phyloP scores from a whole-genome alignment of 1,140 invertebrate species.

The Armadillidium nasatum region DNA sequence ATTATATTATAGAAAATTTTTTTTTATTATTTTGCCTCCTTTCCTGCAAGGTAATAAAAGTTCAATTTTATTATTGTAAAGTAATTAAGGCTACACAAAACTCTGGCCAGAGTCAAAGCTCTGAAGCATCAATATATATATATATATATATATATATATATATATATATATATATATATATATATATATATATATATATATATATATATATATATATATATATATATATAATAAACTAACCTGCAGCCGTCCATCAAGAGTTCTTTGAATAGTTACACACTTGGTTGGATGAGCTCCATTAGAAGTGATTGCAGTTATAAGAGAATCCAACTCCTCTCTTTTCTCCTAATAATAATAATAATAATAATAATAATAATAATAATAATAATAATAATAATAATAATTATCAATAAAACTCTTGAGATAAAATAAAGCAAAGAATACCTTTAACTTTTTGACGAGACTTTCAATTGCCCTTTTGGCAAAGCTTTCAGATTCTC shows the following conservation, averaged over 20 bases:
- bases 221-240: conserved; percentile 52
- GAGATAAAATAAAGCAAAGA: too few relatives aligned
- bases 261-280: conserved; percentile 98
- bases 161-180: conserved; percentile 17
- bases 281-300: conserved; percentile 95
- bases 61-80: too few relatives aligned
- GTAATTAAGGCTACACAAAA: too few relatives aligned
- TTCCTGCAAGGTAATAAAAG: too few relatives aligned
- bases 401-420: too few relatives aligned
- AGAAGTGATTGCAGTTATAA: conserved; percentile 97
- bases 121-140: too few relatives aligned
- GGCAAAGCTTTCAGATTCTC: conserved; percentile 90
- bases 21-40: too few relatives aligned
- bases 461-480: conserved; percentile 95
- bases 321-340: conserved; percentile 90
- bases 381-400: background rate
- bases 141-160: too few relatives aligned
- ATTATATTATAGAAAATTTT: too few relatives aligned
- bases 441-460: conserved; percentile 88
- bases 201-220: conserved; percentile 22
- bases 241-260: conserved; percentile 94
- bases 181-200: conserved; percentile 21
- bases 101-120: too few relatives aligned
- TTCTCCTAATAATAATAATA: conserved; percentile 70
- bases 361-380: conserved; percentile 18